Evolutionary conservation across 2,888 invertebrate genomes (phyloP).

Genomic region (Allygus modestus): DNA sequence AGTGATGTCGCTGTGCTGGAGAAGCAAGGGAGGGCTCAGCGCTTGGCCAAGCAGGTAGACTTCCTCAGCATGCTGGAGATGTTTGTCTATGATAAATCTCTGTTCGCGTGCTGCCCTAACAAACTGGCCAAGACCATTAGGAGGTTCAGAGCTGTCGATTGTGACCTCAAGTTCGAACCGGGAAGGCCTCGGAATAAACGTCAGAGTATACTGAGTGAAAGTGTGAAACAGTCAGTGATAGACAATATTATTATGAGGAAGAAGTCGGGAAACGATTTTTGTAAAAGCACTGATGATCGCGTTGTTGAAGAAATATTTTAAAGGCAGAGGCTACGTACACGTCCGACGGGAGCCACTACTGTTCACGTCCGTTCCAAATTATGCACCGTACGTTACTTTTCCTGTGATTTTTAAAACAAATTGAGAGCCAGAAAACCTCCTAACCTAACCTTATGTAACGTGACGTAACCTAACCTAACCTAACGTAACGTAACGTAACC

Average conservation of each 20-base stretch:
- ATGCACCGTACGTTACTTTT: no score
- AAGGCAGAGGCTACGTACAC: no score
- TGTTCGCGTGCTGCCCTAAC: conserved; percentile 74
- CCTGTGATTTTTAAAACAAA: no score
- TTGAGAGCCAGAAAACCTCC: no score
- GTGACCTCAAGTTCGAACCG: conserved; percentile 74
- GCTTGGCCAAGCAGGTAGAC: conserved; percentile 78
- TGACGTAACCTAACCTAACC: no score
- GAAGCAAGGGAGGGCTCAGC: conserved; percentile 77
- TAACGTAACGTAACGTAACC: no score
- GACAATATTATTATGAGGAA: conserved; percentile 53
- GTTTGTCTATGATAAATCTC: conserved; percentile 76
- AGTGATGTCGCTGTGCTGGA: conserved; percentile 79
- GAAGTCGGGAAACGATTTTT: background rate
- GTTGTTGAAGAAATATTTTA: no score
- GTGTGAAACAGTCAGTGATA: conserved; percentile 61
- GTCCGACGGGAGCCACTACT: no score
- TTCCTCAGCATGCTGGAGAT: conserved; percentile 77
- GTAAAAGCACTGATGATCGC: background rate
- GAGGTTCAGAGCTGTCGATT: conserved; percentile 74
- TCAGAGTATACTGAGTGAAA: conserved; percentile 52
- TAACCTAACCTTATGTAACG: no score
- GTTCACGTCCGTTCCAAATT: no score
- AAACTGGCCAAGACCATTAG: conserved; percentile 73
- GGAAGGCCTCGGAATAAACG: conserved; percentile 74